Conservation (phyloP, 2,888 invertebrate species). For the Eustalomyia histrio region DNA sequence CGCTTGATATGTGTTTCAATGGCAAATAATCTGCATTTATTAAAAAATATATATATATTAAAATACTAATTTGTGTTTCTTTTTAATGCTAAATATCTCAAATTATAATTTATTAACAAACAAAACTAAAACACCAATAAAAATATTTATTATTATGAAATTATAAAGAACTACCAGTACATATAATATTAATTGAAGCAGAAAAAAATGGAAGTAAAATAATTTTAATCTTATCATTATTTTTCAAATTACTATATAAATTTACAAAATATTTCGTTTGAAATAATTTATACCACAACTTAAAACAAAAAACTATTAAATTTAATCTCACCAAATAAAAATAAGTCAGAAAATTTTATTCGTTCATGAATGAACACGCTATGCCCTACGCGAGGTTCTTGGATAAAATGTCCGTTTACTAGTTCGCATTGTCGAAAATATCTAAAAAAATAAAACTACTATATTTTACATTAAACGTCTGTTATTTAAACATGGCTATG, state of each 20-base stretch:
- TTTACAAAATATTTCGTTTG: background rate
- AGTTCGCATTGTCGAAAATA: too few species aligned
- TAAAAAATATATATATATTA: conserved; percentile 17
- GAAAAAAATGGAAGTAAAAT: background rate
- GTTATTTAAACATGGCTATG: too few species aligned
- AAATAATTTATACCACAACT: background rate
- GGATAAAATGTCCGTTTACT: too few species aligned
- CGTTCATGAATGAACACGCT: too few species aligned
- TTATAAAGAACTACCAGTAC: background rate
- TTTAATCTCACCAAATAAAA: conserved; percentile 4
- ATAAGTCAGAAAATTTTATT: background rate
- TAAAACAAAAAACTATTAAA: background rate
- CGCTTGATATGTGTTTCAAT: conserved; percentile 74
- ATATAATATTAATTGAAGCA: conserved; percentile 22
- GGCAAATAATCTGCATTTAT: conserved; percentile 72
- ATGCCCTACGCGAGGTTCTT: too few species aligned
- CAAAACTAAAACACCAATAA: conserved; percentile 41
- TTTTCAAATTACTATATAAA: background rate
- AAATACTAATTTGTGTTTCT: conserved; percentile 44
- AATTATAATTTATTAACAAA: background rate
- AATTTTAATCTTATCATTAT: conserved; percentile 1
- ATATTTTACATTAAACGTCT: too few species aligned
- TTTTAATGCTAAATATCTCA: conserved; percentile 26
- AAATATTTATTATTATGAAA: conserved; percentile 19
- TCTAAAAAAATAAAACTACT: too few species aligned